Percentiles rank a stretch among this genome's conserved stretches.
phyloP scores from a whole-genome alignment of 2,113 vertebrate species.

The Chloropsis hardwickii region DNA sequence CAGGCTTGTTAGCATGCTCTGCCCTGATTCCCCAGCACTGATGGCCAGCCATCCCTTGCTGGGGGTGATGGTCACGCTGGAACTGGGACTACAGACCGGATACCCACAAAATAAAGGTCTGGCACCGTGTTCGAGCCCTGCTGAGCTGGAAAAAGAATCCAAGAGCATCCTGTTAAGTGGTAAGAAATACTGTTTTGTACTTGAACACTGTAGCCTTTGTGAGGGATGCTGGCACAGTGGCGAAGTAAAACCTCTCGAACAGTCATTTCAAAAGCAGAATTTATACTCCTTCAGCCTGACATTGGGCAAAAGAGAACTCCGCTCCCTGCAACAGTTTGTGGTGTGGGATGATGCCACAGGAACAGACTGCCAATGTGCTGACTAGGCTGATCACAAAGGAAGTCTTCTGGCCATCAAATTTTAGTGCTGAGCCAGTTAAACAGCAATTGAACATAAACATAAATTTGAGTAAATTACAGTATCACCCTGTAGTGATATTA shows the following conservation, averaged over 20 bases:
- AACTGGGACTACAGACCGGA: slow-evolving; percentile 22
- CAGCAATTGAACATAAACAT: neutral
- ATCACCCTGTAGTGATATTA: neutral
- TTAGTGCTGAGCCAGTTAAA: neutral
- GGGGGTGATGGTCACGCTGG: neutral
- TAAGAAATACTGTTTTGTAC: slow-evolving; percentile 52
- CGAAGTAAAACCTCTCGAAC: slow-evolving; percentile 23
- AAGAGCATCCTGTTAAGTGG: slow-evolving; percentile 58
- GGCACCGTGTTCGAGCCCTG: neutral
- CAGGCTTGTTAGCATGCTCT: neutral
- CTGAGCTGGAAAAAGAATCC: slow-evolving; percentile 35
- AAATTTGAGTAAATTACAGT: neutral
- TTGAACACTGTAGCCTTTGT: slow-evolving; percentile 56
- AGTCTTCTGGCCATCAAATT: neutral
- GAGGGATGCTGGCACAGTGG: slow-evolving; percentile 31
- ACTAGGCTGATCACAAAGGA: neutral
- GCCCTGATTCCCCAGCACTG: accelerated
- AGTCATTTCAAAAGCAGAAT: slow-evolving; percentile 58
- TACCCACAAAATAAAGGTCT: slow-evolving; percentile 25
- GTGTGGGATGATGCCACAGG: neutral
- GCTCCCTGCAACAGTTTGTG: neutral
- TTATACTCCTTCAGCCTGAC: slow-evolving; percentile 43
- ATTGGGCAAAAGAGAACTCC: neutral
- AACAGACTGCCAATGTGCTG: neutral
- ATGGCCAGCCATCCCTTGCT: neutral